These are phyloP conservation scores for Drosophila limbata DNA, from an alignment of 2,888 invertebrate species.

Conservation along the genomic window DNA sequence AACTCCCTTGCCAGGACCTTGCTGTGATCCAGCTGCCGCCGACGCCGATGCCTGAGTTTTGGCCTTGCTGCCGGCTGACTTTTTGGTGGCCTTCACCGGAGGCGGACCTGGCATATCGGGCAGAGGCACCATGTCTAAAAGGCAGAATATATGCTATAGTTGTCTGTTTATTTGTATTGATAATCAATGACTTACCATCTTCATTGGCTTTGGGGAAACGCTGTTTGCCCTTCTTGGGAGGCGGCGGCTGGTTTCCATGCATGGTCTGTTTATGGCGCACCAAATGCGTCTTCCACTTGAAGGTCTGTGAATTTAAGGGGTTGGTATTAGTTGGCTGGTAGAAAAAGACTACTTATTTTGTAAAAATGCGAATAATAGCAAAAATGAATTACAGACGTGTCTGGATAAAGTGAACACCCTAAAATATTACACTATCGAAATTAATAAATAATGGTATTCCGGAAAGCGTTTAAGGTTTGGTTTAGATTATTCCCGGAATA, in stretches of 20 bases:
- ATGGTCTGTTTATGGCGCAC: conserved; percentile 85
- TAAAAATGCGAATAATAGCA: no score
- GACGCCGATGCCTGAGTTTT: conserved; percentile 71
- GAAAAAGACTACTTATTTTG: neutral
- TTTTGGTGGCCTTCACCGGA: conserved; percentile 84
- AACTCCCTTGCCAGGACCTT: conserved; percentile 63
- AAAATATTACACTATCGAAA: no score
- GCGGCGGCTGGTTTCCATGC: conserved; percentile 84
- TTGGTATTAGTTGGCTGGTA: neutral
- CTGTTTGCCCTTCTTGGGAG: conserved; percentile 83
- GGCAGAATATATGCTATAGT: no score
- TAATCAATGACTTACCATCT: conserved; percentile 75
- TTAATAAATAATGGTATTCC: no score
- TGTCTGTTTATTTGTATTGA: neutral
- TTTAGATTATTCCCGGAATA: no score
- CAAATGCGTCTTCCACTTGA: conserved; percentile 85
- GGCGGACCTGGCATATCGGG: conserved; percentile 84
- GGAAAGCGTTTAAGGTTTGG: no score
- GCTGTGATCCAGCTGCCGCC: conserved; percentile 42
- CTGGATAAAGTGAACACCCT: no score
- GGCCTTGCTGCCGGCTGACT: conserved; percentile 83
- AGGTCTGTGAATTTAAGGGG: conserved; percentile 69
- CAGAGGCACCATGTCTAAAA: conserved; percentile 74
- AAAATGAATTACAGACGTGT: neutral
- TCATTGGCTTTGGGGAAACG: conserved; percentile 83